Evolutionary conservation across 2,797 vertebrate species (phyloP).

Genomic region (Setipinna tenuifilis): DNA sequence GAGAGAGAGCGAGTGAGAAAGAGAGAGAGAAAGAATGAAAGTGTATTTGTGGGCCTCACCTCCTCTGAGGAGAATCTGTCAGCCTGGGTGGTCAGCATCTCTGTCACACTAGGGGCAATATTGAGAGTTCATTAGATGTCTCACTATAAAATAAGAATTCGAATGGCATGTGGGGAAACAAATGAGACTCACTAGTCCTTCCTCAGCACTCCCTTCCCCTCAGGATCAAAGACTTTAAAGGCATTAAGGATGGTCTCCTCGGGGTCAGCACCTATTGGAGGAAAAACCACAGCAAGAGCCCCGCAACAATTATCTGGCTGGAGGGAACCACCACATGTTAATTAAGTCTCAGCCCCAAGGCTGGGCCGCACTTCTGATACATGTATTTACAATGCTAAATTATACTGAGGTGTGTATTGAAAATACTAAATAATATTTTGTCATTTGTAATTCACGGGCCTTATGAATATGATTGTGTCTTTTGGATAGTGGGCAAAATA

Average conservation of each 20-base stretch:
- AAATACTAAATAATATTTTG: too few species aligned
- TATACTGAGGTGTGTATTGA: too few species aligned
- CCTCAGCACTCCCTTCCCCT: slow-evolving; percentile 89
- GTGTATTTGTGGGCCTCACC: slow-evolving; percentile 69
- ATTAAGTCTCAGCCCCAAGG: too few species aligned
- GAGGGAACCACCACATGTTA: background rate
- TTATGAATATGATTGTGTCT: too few species aligned
- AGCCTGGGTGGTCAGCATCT: slow-evolving; percentile 95
- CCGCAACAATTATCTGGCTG: background rate
- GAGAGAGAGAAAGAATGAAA: slow-evolving; percentile 30
- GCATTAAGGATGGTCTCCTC: slow-evolving; percentile 96
- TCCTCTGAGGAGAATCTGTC: slow-evolving; percentile 93
- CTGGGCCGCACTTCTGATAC: too few species aligned
- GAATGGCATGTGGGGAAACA: background rate
- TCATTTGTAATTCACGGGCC: too few species aligned
- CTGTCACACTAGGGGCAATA: slow-evolving; percentile 78
- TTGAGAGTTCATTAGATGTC: slow-evolving; percentile 16
- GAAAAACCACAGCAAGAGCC: background rate
- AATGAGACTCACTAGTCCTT: slow-evolving; percentile 89
- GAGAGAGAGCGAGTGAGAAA: background rate
- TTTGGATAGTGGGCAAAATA: too few species aligned
- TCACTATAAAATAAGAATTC: background rate
- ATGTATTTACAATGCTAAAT: too few species aligned
- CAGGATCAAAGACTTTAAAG: slow-evolving; percentile 96
- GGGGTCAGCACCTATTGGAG: slow-evolving; percentile 84